A percentile compares a stretch with the other conserved stretches of the same genome.
phyloP scores from a whole-genome alignment of 2,797 vertebrate species.

The Gymnothorax reevesii region DNA sequence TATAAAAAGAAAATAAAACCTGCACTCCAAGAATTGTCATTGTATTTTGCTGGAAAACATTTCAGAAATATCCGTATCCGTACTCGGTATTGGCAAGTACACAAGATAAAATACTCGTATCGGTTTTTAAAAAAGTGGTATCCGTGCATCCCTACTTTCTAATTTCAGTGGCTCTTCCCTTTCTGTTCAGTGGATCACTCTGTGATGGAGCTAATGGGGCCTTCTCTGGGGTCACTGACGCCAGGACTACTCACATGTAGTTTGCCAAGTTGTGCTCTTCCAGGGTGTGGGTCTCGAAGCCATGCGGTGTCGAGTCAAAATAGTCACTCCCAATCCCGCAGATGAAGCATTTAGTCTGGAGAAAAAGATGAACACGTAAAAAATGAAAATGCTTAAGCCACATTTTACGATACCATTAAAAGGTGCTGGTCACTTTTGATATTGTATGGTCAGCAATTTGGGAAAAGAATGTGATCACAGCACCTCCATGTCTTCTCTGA shows the following conservation, averaged over 20 bases:
- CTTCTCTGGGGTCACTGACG: neutral
- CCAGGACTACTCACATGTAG: conserved; percentile 80
- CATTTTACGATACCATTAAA: conserved; percentile 13
- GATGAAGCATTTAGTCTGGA: conserved; percentile 94
- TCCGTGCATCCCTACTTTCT: too few species aligned
- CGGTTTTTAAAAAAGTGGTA: too few species aligned
- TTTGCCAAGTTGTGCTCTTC: conserved; percentile 93
- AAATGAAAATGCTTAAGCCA: neutral
- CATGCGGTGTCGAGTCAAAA: conserved; percentile 91
- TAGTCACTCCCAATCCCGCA: conserved; percentile 95
- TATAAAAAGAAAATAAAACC: too few species aligned
- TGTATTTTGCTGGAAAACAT: too few species aligned
- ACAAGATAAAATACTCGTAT: too few species aligned
- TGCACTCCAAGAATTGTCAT: too few species aligned
- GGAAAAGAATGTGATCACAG: neutral
- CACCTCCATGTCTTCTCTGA: conserved; percentile 97
- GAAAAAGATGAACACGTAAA: neutral
- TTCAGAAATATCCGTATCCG: too few species aligned
- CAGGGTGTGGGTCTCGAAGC: conserved; percentile 92
- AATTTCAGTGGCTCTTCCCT: neutral
- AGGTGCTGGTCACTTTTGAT: neutral
- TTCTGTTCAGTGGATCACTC: neutral
- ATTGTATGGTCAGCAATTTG: neutral
- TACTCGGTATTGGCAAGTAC: too few species aligned
- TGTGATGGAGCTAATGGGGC: neutral